Conservation (phyloP, 2,888 invertebrate species). For the Sarcophaga caerulescens region DNA sequence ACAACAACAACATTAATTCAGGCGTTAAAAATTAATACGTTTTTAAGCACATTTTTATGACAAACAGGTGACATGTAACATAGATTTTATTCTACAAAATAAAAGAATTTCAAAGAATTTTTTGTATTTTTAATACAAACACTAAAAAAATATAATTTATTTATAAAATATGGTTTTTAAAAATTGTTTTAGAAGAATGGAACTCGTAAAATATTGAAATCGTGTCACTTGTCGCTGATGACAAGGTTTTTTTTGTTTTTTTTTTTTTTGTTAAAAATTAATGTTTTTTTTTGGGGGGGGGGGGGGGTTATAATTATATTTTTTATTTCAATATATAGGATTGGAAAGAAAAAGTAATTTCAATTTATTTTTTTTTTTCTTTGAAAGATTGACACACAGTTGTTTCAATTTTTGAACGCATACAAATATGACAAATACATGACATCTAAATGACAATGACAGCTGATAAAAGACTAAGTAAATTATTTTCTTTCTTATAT, state of each 20-base stretch:
- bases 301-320: too few relatives aligned
- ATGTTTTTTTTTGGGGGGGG: not conserved
- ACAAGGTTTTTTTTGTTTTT: not conserved
- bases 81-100: not conserved
- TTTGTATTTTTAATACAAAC: not conserved
- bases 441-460: constrained; percentile 57
- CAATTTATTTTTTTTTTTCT: not conserved
- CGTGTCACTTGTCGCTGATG: not conserved
- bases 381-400: constrained; percentile 26
- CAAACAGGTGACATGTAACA: not conserved
- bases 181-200: too few relatives aligned
- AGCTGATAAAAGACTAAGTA: constrained; percentile 37
- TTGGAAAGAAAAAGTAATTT: too few relatives aligned
- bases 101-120: constrained; percentile 6
- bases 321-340: too few relatives aligned
- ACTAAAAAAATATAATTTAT: too few relatives aligned
- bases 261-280: not conserved
- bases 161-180: not conserved
- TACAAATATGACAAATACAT: constrained; percentile 47
- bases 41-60: not conserved
- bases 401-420: constrained; percentile 41
- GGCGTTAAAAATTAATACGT: not conserved
- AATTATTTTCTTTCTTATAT: too few relatives aligned
- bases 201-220: not conserved
- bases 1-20: not conserved